These are phyloP conservation scores for Sebastes cheni DNA, from an alignment of 2,797 vertebrate species.

Conservation along the genomic window DNA sequence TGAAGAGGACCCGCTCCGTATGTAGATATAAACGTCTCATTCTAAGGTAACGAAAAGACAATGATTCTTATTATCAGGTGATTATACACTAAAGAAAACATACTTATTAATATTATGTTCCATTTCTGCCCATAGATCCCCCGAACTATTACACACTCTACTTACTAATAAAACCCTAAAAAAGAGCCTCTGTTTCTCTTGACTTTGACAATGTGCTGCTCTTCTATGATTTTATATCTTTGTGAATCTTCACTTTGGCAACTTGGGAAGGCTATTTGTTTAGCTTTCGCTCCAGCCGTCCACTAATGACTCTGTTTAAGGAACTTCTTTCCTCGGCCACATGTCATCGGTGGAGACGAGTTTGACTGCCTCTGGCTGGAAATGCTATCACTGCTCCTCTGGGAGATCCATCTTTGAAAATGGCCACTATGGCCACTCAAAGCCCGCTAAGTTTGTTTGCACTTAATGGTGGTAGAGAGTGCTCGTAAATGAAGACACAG, in stretches of 20 bases:
- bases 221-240: background rate
- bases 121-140: too few species aligned
- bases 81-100: too few species aligned
- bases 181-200: background rate
- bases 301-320: background rate
- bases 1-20: too few species aligned
- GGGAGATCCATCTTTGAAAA: slow-evolving; percentile 39
- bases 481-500: slow-evolving; percentile 40
- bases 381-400: slow-evolving; percentile 22
- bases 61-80: too few species aligned
- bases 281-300: background rate
- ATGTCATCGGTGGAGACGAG: background rate
- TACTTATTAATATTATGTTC: too few species aligned
- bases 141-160: background rate
- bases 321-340: slow-evolving; percentile 10
- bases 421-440: slow-evolving; percentile 32
- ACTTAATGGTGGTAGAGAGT: slow-evolving; percentile 39
- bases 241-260: background rate
- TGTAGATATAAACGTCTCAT: too few species aligned
- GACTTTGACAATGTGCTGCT: background rate
- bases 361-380: slow-evolving; percentile 25
- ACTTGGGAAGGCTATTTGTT: background rate
- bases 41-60: too few species aligned
- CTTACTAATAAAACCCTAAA: background rate
- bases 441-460: slow-evolving; percentile 35